Percentiles rank a stretch among this genome's conserved stretches.
phyloP scores from a whole-genome alignment of 2,113 vertebrate species.

The Microcebus ravelobensis region DNA sequence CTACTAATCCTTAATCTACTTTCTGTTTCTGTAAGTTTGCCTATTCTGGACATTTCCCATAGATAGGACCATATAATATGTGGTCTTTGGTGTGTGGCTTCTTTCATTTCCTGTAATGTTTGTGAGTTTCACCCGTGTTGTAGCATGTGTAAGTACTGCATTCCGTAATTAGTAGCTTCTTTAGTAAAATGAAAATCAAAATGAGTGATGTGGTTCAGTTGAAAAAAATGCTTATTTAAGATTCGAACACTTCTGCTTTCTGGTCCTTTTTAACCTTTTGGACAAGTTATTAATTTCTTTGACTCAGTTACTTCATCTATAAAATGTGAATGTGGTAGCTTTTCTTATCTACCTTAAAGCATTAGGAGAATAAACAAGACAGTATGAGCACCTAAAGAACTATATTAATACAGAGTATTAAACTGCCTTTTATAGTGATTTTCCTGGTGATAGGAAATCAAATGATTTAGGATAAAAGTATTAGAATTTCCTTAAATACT shows the following conservation, averaged over 20 bases:
- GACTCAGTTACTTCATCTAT: not conserved
- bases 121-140: not conserved
- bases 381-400: not conserved
- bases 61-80: not conserved
- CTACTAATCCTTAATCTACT: not conserved
- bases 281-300: not conserved
- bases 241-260: not conserved
- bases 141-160: not conserved
- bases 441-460: constrained; percentile 20
- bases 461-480: not conserved
- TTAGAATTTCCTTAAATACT: not conserved
- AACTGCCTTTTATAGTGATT: not conserved
- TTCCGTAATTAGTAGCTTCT: constrained; percentile 9
- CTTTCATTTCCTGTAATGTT: not conserved
- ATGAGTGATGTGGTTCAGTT: not conserved
- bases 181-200: constrained; percentile 17
- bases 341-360: not conserved
- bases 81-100: not conserved
- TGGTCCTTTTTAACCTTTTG: not conserved
- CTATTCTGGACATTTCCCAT: not conserved
- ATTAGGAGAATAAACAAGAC: not conserved
- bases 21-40: not conserved
- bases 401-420: not conserved
- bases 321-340: not conserved
- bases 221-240: not conserved